A percentile compares a stretch with the other conserved stretches of the same genome.
phyloP scores from a whole-genome alignment of 2,888 invertebrate genomes.

The Netelia inedita region DNA sequence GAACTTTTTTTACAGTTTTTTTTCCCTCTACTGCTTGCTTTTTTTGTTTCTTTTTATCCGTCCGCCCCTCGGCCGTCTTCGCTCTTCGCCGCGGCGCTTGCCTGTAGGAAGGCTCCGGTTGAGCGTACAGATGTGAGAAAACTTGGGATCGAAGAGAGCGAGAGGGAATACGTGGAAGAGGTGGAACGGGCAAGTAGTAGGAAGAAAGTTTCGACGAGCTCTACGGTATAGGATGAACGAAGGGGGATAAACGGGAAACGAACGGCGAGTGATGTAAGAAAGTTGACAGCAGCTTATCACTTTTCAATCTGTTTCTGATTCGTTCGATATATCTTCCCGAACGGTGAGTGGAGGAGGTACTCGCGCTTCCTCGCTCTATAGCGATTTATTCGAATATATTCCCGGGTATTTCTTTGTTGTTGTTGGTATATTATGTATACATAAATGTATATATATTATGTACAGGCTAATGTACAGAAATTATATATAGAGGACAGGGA shows the following conservation, averaged over 20 bases:
- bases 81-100: slow-evolving; percentile 27
- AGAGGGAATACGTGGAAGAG: not conserved
- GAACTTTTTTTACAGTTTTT: slow-evolving; percentile 10
- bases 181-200: slow-evolving; percentile 7
- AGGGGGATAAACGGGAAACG: not conserved
- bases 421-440: no score
- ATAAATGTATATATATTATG: not conserved
- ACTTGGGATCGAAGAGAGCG: slow-evolving; percentile 53
- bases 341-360: slow-evolving; percentile 18
- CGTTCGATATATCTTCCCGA: slow-evolving; percentile 59
- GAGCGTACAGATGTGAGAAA: slow-evolving; percentile 41
- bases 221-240: slow-evolving; percentile 13
- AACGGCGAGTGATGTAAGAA: slow-evolving; percentile 55
- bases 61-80: slow-evolving; percentile 24
- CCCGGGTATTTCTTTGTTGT: no score
- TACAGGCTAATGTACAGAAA: no score
- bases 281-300: slow-evolving; percentile 66
- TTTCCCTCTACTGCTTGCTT: not conserved
- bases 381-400: no score
- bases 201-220: slow-evolving; percentile 50
- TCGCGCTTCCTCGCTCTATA: not conserved
- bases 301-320: slow-evolving; percentile 64
- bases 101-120: slow-evolving; percentile 30
- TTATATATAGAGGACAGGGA: no score
- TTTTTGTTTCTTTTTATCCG: not conserved